Percentiles rank a stretch among this genome's conserved stretches.
These are phyloP conservation scores for Hippocampus comes DNA, from an alignment of 2,113 vertebrate species.

Conservation along the genomic window DNA sequence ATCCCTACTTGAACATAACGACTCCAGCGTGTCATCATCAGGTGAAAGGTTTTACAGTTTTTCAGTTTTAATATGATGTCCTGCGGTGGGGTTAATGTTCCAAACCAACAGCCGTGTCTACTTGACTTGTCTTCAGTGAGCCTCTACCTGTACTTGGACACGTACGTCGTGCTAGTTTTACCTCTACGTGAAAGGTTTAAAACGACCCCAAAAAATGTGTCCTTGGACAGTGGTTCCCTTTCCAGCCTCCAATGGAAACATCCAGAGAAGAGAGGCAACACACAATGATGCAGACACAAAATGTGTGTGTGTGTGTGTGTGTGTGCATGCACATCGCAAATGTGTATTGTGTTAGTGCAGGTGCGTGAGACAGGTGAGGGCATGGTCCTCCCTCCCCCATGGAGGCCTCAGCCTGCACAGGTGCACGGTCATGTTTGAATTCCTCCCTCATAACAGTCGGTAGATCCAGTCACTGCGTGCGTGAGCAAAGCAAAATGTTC, in stretches of 20 bases:
- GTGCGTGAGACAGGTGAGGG: slow-evolving; percentile 68
- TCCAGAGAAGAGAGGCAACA: neutral
- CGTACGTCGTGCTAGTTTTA: neutral
- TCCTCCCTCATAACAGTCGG: slow-evolving; percentile 48
- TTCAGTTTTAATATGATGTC: no score
- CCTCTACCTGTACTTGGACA: no score
- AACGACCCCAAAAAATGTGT: no score
- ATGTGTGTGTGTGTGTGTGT: no score
- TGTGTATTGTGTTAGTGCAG: slow-evolving; percentile 61
- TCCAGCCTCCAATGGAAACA: neutral
- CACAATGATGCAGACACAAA: neutral
- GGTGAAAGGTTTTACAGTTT: neutral
- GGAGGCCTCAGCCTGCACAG: slow-evolving; percentile 30
- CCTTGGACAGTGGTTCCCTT: neutral
- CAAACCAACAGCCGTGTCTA: slow-evolving; percentile 21
- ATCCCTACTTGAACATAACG: no score
- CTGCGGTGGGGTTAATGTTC: neutral
- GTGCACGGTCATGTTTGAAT: slow-evolving; percentile 59
- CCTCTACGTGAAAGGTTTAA: no score
- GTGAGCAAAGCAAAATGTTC: neutral
- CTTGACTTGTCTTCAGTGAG: neutral
- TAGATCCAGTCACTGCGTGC: slow-evolving; percentile 7
- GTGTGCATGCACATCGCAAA: slow-evolving; percentile 27
- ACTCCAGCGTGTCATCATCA: no score
- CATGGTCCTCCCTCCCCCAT: slow-evolving; percentile 22